Evolutionary conservation across 2,113 vertebrate genomes (phyloP), one percentile per base, ranked within the genome.

Genomic region (Ginglymostoma cirratum): DNA sequence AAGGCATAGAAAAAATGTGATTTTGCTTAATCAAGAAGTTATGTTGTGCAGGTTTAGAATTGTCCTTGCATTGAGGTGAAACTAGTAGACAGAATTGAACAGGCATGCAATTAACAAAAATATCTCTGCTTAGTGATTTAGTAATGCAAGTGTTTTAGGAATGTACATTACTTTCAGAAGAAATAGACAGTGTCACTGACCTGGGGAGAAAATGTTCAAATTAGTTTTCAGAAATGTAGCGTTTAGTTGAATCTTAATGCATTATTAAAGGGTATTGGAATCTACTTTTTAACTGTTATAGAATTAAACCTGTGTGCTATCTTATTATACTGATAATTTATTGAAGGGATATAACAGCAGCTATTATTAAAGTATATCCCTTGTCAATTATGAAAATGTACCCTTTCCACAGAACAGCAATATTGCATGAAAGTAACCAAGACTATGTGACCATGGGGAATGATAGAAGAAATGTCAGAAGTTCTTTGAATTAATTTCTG

Each of bases 21-120:
- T 72, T 38, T 72, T 95, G 94, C 72, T 95, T 95, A 95, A 95
- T 95, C 94, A 95, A 95, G 94, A 69, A 95, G 94, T 42, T 70
- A 95, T 95, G 94, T 45, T 45, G 67, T 95, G 69, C 69, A 70
- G 67, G 72, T 95, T 95, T 95, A 72, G 69, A 95, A 52, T 34
- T 72, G 94, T 45, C 69, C 94, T 95, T 95, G 94, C 72, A 95
- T 52, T 72, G 52, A 95, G 94, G 94, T 95, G 94, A 76, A 72
- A 72, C 42, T 95, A 72, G 34, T 76, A 72, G 14, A 52, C 27
- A 95, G 14, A 76, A 95, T 19, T 76, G 67, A 42, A 72, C 8
- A 34, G 94, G 23, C 14, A 70, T 34, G 15, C 52, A 95, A 72
- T 95, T 95, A 95, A 52, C 94, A 52, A 95, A 95, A 23, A 52